phyloP scores from a whole-genome alignment of 2,888 invertebrate species.

The Poecilobothrus nobilitatus region DNA sequence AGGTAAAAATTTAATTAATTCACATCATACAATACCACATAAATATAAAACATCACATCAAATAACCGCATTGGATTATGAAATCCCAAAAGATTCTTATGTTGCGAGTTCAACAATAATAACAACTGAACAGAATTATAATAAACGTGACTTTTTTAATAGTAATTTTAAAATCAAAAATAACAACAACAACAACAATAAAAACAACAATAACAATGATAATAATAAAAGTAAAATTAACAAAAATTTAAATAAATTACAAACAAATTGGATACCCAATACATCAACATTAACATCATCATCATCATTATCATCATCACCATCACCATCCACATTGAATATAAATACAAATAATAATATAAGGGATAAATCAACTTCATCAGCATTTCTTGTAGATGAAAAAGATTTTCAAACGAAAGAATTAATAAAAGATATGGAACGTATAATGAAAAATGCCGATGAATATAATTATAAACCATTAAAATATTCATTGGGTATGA shows the following conservation, averaged over 20 bases:
- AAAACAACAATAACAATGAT: neutral
- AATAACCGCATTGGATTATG: no score
- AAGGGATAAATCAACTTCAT: slow-evolving; percentile 11
- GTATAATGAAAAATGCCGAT: slow-evolving; percentile 41
- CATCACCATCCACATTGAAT: slow-evolving; percentile 19
- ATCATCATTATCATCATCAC: slow-evolving; percentile 20
- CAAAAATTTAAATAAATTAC: slow-evolving; percentile 13
- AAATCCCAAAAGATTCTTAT: no score
- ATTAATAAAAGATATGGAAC: slow-evolving; percentile 41
- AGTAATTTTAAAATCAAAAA: no score
- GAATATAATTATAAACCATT: slow-evolving; percentile 22
- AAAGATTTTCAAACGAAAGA: slow-evolving; percentile 39
- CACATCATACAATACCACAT: no score
- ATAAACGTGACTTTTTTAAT: no score
- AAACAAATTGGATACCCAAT: no score
- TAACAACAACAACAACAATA: no score
- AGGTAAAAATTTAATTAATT: neutral
- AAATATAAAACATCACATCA: no score
- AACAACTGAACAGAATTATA: no score
- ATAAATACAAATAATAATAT: slow-evolving; percentile 20
- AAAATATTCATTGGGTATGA: slow-evolving; percentile 21
- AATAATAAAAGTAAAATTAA: slow-evolving; percentile 10
- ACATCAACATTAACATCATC: slow-evolving; percentile 9
- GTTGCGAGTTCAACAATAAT: no score
- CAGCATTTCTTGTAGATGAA: slow-evolving; percentile 27